A percentile compares a stretch with the other conserved stretches of the same genome.
These are phyloP conservation scores for Oscheius myriophilus DNA, from an alignment of 2,888 invertebrate species.

Conservation along the genomic window DNA sequence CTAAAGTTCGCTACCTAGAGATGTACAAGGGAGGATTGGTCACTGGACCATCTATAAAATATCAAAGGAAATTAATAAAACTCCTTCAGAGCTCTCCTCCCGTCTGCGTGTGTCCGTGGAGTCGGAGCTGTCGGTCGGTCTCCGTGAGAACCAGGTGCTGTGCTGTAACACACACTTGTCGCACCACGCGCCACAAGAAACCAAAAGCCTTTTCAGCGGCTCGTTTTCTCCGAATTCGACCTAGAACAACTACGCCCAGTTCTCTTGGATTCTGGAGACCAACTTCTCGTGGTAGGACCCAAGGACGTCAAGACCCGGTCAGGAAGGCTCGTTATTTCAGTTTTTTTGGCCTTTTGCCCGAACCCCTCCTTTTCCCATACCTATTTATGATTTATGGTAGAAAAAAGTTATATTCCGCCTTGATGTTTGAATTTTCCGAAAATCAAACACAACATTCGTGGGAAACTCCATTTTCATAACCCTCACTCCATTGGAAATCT, in stretches of 20 bases:
- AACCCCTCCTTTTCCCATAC: no score
- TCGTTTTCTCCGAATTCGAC: constrained; percentile 38
- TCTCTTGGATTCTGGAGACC: constrained; percentile 37
- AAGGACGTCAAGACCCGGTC: constrained; percentile 55
- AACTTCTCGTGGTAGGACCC: constrained; percentile 55
- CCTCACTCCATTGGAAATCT: no score
- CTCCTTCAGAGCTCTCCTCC: no score
- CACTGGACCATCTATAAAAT: no score
- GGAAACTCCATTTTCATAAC: no score
- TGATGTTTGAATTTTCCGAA: no score
- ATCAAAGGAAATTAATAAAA: no score
- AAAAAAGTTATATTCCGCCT: background rate
- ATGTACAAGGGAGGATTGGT: no score
- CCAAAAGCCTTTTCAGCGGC: constrained; percentile 30
- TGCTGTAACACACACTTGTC: background rate
- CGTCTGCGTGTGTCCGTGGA: constrained; percentile 13
- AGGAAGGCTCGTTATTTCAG: constrained; percentile 3
- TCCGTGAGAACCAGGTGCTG: constrained; percentile 28
- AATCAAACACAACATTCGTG: no score
- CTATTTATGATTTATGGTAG: no score
- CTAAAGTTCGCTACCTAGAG: no score
- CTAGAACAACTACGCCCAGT: constrained; percentile 37
- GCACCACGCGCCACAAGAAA: background rate
- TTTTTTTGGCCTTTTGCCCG: background rate
- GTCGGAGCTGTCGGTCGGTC: constrained; percentile 8